Evolutionary conservation across 2,797 vertebrate species (phyloP).

Genomic region (Molossus alvarezi): DNA sequence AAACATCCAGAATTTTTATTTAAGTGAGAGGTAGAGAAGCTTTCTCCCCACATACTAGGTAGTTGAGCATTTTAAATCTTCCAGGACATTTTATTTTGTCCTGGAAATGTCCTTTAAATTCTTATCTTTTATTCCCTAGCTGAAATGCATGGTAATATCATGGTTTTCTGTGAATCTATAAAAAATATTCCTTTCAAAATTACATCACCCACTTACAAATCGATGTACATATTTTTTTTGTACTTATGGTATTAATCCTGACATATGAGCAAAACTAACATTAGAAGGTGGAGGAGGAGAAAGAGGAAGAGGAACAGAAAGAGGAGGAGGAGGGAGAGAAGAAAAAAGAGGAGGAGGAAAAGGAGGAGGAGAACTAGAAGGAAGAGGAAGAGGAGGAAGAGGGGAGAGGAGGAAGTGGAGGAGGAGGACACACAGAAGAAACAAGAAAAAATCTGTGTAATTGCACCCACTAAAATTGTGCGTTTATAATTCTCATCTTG

Average conservation of each 20-base stretch:
- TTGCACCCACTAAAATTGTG: neutral
- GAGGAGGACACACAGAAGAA: no score
- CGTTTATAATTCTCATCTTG: rapidly evolving
- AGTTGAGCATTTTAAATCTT: neutral
- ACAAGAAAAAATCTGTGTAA: rapidly evolving
- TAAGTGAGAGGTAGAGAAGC: neutral
- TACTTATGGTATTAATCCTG: neutral
- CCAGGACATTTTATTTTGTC: neutral
- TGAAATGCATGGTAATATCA: neutral
- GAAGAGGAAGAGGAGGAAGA: rapidly evolving
- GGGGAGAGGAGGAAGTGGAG: neutral
- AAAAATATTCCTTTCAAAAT: slow-evolving; percentile 1
- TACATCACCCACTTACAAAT: neutral
- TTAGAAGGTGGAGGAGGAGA: neutral
- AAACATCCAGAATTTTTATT: neutral
- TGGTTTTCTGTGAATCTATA: neutral
- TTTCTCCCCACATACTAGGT: rapidly evolving
- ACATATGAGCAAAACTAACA: neutral
- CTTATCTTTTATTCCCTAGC: neutral
- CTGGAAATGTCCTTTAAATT: neutral
- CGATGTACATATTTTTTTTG: neutral
- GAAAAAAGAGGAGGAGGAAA: rapidly evolving
- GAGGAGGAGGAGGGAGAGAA: neutral
- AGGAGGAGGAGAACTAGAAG: neutral
- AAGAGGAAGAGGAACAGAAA: rapidly evolving